Percentiles rank a stretch among this genome's conserved stretches.
These are phyloP conservation scores for Gobius niger DNA, from an alignment of 2,113 vertebrate species.

Conservation along the genomic window DNA sequence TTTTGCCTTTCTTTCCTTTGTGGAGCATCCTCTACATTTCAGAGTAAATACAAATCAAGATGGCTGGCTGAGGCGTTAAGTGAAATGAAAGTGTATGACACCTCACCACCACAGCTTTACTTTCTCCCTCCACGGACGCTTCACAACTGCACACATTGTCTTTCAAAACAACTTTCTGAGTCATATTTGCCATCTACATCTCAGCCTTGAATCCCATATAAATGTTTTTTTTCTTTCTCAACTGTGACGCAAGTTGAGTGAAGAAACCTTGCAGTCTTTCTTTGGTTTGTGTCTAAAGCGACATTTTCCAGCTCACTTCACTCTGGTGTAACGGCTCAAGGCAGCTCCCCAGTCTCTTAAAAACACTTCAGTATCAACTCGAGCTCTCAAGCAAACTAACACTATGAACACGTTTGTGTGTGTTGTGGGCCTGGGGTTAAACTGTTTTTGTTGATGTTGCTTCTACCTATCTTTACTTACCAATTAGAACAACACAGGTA, in stretches of 20 bases:
- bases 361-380: slow-evolving; percentile 10
- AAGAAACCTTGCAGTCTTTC: neutral
- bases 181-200: slow-evolving; percentile 6
- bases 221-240: slow-evolving; percentile 19
- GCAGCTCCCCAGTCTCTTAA: slow-evolving; percentile 22
- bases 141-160: too few relatives aligned
- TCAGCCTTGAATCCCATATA: slow-evolving; percentile 34
- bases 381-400: neutral
- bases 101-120: too few relatives aligned
- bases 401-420: neutral
- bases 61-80: too few relatives aligned
- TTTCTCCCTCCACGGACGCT: too few relatives aligned
- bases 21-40: too few relatives aligned
- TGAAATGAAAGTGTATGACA: too few relatives aligned
- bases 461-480: neutral
- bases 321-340: slow-evolving; percentile 9
- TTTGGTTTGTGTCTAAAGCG: slow-evolving; percentile 28
- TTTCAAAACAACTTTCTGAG: slow-evolving; percentile 4
- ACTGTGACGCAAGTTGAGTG: neutral
- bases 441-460: neutral
- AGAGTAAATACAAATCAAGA: too few relatives aligned
- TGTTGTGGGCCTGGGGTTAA: too few relatives aligned
- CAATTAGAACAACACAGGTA: neutral
- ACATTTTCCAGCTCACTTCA: slow-evolving; percentile 35
- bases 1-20: too few relatives aligned